Conservation (phyloP, 1,140 invertebrate species). For the Liolophura sinensis region DNA sequence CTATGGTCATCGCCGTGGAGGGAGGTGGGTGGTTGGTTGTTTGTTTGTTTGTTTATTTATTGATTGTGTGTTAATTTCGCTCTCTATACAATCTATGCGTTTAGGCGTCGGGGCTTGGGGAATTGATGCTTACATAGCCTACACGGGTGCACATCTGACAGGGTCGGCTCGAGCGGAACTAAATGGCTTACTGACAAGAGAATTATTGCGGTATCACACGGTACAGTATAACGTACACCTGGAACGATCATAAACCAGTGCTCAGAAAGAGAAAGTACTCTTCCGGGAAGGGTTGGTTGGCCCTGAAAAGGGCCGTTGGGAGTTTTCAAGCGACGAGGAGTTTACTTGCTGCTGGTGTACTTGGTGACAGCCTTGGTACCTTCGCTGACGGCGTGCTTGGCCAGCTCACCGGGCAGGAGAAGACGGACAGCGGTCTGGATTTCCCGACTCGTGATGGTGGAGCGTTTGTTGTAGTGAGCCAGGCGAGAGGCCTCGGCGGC, state of each 20-base stretch:
- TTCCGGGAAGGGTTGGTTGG: not conserved
- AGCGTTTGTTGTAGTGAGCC: constrained; percentile 55
- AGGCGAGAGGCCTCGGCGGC: constrained; percentile 53
- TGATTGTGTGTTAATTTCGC: no score
- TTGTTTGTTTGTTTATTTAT: no score
- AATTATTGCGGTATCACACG: no score
- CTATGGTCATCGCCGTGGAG: no score
- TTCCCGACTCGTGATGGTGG: constrained; percentile 64
- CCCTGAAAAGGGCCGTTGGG: constrained; percentile 2
- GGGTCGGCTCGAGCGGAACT: no score
- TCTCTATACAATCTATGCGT: no score
- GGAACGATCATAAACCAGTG: not conserved
- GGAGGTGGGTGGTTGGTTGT: no score
- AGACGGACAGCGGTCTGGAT: constrained; percentile 69
- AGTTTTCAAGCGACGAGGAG: not conserved
- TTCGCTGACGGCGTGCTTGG: constrained; percentile 67
- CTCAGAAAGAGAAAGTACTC: not conserved
- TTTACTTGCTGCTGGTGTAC: constrained; percentile 49
- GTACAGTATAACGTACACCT: no score
- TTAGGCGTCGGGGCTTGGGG: no score
- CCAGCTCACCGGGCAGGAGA: constrained; percentile 67
- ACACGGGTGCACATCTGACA: no score
- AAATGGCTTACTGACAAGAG: no score
- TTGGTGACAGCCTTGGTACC: constrained; percentile 68
- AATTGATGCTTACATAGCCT: no score